Evolutionary conservation across 2,797 vertebrate species (phyloP).

Genomic region (Pristis pectinata): DNA sequence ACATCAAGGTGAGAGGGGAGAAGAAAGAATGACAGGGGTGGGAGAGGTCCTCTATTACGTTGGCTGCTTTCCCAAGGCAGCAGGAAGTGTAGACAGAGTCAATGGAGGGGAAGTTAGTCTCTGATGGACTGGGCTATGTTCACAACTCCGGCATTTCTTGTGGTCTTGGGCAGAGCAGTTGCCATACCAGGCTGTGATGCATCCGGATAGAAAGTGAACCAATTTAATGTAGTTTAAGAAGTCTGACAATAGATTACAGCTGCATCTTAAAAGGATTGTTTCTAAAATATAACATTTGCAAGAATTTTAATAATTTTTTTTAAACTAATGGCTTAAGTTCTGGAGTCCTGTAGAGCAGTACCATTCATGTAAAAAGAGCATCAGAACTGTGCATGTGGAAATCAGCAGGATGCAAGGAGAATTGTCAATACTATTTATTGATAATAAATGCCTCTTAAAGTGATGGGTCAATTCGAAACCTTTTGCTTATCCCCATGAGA

Average conservation of each 20-base stretch:
- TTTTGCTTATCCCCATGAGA: constrained; percentile 3
- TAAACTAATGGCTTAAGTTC: neutral
- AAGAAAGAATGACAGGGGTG: too few species aligned
- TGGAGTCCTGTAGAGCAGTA: neutral
- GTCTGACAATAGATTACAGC: neutral
- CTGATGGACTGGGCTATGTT: too few species aligned
- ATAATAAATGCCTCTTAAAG: constrained; percentile 1
- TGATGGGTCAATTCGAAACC: constrained; percentile 16
- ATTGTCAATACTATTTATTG: constrained; percentile 23
- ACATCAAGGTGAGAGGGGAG: too few species aligned
- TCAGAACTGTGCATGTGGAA: neutral
- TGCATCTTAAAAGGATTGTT: neutral
- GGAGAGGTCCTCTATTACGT: too few species aligned
- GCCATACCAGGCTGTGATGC: too few species aligned
- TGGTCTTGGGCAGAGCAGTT: too few species aligned
- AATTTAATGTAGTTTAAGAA: neutral
- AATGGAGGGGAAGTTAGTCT: too few species aligned
- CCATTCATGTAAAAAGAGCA: neutral
- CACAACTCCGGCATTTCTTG: too few species aligned
- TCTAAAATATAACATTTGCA: neutral
- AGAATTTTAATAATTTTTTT: neutral
- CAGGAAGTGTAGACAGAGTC: too few species aligned
- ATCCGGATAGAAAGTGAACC: neutral
- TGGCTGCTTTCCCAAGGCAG: too few species aligned
- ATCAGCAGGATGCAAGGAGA: neutral